These are phyloP conservation scores for Acronicta leporina DNA, from an alignment of 2,888 invertebrate genomes.

Conservation along the genomic window DNA sequence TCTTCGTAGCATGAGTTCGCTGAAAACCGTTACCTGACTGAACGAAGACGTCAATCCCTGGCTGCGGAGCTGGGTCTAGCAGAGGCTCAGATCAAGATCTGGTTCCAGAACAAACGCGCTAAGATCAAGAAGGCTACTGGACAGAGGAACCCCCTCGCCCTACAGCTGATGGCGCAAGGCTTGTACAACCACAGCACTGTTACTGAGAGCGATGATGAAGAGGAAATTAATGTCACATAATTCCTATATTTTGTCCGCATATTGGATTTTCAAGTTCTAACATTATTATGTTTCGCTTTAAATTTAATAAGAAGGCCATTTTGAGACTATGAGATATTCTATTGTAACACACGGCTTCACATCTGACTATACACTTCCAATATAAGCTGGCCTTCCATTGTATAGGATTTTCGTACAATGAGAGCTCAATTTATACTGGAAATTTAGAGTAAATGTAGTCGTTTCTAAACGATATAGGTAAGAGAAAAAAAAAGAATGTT, in stretches of 20 bases:
- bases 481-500: slow-evolving; percentile 55
- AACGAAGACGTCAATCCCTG: slow-evolving; percentile 95
- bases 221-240: slow-evolving; percentile 87
- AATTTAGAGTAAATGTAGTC: too few species aligned
- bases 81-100: slow-evolving; percentile 99
- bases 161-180: slow-evolving; percentile 98
- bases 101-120: slow-evolving; percentile 99
- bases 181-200: slow-evolving; percentile 94
- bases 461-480: not conserved
- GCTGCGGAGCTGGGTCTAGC: slow-evolving; percentile 97
- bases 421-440: too few species aligned
- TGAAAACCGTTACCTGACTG: slow-evolving; percentile 97
- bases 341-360: slow-evolving; percentile 12
- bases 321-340: slow-evolving; percentile 46
- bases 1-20: slow-evolving; percentile 94
- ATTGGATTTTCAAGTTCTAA: too few species aligned
- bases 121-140: slow-evolving; percentile 98
- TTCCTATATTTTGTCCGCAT: too few species aligned
- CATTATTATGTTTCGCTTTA: slow-evolving; percentile 23
- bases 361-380: too few species aligned
- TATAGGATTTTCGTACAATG: too few species aligned
- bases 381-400: too few species aligned
- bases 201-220: slow-evolving; percentile 93
- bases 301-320: slow-evolving; percentile 42
- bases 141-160: slow-evolving; percentile 94